These are phyloP conservation scores for Anastrepha obliqua DNA, from an alignment of 1,140 invertebrate genomes.

Conservation along the genomic window DNA sequence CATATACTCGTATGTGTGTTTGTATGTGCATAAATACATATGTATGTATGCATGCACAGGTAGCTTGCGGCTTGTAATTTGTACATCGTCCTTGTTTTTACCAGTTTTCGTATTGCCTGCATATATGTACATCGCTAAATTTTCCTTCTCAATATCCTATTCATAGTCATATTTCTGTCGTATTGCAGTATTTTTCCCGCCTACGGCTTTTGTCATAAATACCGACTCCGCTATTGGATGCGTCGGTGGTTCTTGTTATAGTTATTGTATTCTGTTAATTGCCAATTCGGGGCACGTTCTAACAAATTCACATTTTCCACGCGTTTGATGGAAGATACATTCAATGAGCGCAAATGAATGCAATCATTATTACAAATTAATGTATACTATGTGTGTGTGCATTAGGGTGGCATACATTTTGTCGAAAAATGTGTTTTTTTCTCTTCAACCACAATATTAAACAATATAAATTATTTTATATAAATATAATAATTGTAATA, in stretches of 20 bases:
- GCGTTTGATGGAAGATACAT: slow-evolving; percentile 36
- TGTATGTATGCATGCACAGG: not conserved
- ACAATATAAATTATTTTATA: too few relatives aligned
- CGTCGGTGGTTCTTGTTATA: not conserved
- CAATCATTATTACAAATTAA: not conserved
- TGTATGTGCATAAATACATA: not conserved
- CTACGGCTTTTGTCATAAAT: not conserved
- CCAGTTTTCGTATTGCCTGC: not conserved
- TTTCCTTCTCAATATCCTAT: not conserved
- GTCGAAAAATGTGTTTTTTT: not conserved
- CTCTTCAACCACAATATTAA: too few relatives aligned
- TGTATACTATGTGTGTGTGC: not conserved
- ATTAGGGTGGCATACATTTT: not conserved
- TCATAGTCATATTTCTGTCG: not conserved
- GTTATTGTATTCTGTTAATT: slow-evolving; percentile 30
- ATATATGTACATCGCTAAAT: not conserved
- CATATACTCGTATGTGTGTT: too few relatives aligned
- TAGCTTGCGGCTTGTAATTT: not conserved
- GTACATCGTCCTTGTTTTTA: not conserved
- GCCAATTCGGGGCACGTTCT: slow-evolving; percentile 46
- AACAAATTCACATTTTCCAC: slow-evolving; percentile 49
- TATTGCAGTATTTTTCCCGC: not conserved
- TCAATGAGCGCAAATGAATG: not conserved
- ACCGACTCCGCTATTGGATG: not conserved
- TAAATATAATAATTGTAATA: too few relatives aligned